phyloP scores from a whole-genome alignment of 2,113 vertebrate species.

The Gymnorhina tibicen region DNA sequence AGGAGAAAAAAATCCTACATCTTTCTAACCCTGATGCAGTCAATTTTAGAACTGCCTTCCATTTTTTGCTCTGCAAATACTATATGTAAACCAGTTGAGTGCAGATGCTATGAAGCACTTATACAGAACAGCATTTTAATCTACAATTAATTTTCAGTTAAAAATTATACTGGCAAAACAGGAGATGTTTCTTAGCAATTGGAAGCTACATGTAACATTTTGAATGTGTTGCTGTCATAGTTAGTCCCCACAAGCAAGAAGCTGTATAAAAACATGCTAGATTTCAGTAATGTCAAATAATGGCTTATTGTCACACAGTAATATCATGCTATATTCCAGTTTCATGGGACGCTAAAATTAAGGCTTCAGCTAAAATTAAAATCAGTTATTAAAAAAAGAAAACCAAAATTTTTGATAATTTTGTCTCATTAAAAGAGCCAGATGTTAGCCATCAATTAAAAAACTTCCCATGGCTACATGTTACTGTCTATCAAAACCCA shows the following conservation, averaged over 20 bases:
- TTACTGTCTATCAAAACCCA: neutral
- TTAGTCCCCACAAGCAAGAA: neutral
- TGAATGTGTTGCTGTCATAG: neutral
- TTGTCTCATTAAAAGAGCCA: neutral
- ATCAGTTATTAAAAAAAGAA: neutral
- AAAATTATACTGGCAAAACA: neutral
- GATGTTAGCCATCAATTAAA: neutral
- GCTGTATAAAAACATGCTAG: neutral
- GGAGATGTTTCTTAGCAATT: conserved; percentile 20
- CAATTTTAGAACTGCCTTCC: neutral
- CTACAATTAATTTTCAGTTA: neutral
- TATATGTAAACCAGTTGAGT: neutral
- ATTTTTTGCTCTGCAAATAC: neutral
- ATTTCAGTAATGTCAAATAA: neutral
- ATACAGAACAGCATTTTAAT: neutral
- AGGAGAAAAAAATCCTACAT: neutral
- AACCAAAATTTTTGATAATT: neutral
- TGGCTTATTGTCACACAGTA: neutral
- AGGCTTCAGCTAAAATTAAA: neutral
- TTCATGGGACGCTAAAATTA: neutral
- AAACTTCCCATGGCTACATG: neutral
- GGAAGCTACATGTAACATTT: neutral
- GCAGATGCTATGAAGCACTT: neutral
- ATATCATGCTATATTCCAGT: neutral
- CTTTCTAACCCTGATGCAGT: neutral